Evolutionary conservation across 1,140 invertebrate genomes (phyloP), one percentile per base, ranked within the genome.

Genomic region (Zelostemma sp.): DNA sequence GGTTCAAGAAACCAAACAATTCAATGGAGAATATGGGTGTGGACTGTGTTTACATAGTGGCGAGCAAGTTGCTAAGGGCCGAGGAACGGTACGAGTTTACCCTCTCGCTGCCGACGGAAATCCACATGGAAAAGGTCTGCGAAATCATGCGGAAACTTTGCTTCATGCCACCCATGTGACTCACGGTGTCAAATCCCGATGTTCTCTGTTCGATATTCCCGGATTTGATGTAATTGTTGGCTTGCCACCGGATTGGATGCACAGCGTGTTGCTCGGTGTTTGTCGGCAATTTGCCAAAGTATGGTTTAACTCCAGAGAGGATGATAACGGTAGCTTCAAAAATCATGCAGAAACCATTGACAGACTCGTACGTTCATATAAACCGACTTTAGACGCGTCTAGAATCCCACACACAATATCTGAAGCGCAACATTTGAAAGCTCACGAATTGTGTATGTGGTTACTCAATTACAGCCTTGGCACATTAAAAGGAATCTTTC

Each of bases 171-270:
- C n/a, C n/a, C n/a, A n/a, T n/a, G n/a, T n/a, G n/a, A n/a, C n/a
- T n/a, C n/a, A n/a, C n/a, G 66, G 57, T n/a, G 56, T 75, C 1
- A 72, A 69, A 60, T 49, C 41, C 6, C 35, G 40, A 21, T 77
- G 70, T 11, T 54, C 64, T 15, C 54, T 75, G 17, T 60, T 35
- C 45, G 47, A 69, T 46, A 66, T 76, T 14, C 54, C 69, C 11
- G 43, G 48, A n/a, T 76, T 76, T 55, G 57, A 79, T 49, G 67
- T 76, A 9, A 61, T 76, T 43, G 0, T 28, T 6, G 61, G 54
- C 53, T 38, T 80, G n/a, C 62, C 45, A 9, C 60, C 55, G 4
- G 79, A 80, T 43, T 73, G 74, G 69, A 77, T 79, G 76, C 79
- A 80, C 31, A 38, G 40, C 11, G 59, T 78, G 38, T 31, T 55